A percentile compares a stretch with the other conserved stretches of the same genome.
Conservation (phyloP, 1,140 invertebrate genomes). For the Chlorops oryzae region DNA sequence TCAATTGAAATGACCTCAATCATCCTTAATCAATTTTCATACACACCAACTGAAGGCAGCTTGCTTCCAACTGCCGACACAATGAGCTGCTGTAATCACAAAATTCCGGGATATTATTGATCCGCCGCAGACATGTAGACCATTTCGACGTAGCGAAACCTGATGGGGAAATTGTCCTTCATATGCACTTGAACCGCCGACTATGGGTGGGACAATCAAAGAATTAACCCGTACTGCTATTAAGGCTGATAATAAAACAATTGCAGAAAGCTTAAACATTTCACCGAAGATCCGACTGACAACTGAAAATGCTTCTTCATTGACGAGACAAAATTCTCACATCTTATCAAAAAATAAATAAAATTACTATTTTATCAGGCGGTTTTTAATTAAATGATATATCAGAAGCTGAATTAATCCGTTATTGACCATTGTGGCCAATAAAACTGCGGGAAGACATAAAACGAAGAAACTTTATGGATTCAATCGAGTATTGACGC, state of each 20-base stretch:
- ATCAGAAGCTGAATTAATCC: no score
- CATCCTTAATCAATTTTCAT: background rate
- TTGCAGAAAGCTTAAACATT: no score
- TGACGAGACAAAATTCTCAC: background rate
- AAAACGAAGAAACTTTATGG: no score
- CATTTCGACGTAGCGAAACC: constrained; percentile 45
- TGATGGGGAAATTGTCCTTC: constrained; percentile 49
- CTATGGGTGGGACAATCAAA: constrained; percentile 33
- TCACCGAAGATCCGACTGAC: no score
- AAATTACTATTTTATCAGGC: background rate
- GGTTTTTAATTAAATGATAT: background rate
- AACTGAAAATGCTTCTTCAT: background rate
- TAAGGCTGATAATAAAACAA: background rate
- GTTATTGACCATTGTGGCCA: no score
- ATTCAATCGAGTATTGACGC: no score
- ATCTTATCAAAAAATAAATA: background rate
- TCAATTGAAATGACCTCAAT: background rate
- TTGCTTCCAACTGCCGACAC: no score
- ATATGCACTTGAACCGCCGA: constrained; percentile 48
- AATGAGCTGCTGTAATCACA: constrained; percentile 57
- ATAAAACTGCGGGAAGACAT: no score
- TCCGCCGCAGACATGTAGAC: constrained; percentile 52
- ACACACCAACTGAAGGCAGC: no score
- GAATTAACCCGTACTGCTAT: background rate
- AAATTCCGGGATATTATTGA: constrained; percentile 51